phyloP scores from a whole-genome alignment of 1,140 invertebrate genomes.

The Thrips palmi region DNA sequence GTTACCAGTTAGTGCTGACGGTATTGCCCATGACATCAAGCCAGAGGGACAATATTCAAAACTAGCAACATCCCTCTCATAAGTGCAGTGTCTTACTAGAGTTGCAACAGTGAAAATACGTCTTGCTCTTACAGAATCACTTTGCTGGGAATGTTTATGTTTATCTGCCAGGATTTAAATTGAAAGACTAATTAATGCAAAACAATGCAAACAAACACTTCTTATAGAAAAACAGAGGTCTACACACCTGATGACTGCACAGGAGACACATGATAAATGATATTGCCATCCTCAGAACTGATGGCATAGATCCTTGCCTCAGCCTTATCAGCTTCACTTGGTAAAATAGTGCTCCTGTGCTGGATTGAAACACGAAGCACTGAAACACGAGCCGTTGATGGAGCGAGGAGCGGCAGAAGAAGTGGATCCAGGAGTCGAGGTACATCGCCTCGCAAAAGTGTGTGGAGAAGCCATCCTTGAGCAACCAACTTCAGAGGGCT shows the following conservation, averaged over 20 bases:
- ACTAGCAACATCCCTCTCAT: too few relatives aligned
- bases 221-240: too few relatives aligned
- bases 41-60: too few relatives aligned
- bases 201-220: too few relatives aligned
- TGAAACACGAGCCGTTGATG: slow-evolving; percentile 66
- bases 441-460: slow-evolving; percentile 56
- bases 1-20: too few relatives aligned
- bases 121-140: slow-evolving; percentile 9
- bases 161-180: too few relatives aligned
- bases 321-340: background rate
- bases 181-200: too few relatives aligned
- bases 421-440: slow-evolving; percentile 61
- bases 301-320: slow-evolving; percentile 57
- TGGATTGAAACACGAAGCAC: slow-evolving; percentile 68
- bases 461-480: slow-evolving; percentile 52
- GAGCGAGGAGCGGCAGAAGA: slow-evolving; percentile 56
- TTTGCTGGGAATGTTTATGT: too few relatives aligned
- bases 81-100: too few relatives aligned
- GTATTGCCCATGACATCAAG: too few relatives aligned
- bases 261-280: slow-evolving; percentile 55
- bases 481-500: slow-evolving; percentile 48
- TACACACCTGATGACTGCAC: too few relatives aligned
- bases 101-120: too few relatives aligned
- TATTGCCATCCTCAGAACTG: slow-evolving; percentile 67
- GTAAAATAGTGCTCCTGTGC: slow-evolving; percentile 30